Base-by-base conservation (phyloP, 2,888 invertebrate genomes). In the Spicauda simplicius region DNA sequence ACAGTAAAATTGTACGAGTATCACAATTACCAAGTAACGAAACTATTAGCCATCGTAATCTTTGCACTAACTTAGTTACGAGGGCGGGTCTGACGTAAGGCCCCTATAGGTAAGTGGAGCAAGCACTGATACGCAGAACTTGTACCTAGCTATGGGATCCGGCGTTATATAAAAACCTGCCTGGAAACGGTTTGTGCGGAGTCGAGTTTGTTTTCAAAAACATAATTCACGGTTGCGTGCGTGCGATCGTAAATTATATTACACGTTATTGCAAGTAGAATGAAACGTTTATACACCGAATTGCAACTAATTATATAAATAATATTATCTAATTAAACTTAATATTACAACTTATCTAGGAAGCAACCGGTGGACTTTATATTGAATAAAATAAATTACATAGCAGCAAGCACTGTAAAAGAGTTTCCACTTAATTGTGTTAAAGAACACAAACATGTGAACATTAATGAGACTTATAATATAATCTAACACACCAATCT, bases 81-180 rank as follows among this genome's bases (percentile, higher is more conserved):
- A 60, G 60, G 60, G 60, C 60, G 30, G 50, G 12, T 41, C 50
- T 60, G 60, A 60, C 60, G 60, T 60, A 60, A 60, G 8, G 33
- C 33, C 8, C 16, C 56, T 56, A 33, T 60, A 60, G 60, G 60
- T 60, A 60, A 48, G 60, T 60, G 59, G 59, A 59, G 48, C 59
- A 41, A 41, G 59, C 53, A 19, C 41, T 41, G 41, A 19, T 20
- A 53, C 53, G 53, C 54, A 54, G 54, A 54, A 54, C 54, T 20
- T 54, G 54, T 54, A 52, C 19, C 52, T 11, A 18, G 18, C 19
- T 52, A 52, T 52, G 19, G 52, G 52, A 19, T 41, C 41, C 41
- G 41, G 41, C 41, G 41, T 41, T 41, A 41, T 41, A 41, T 41
- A 25, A 41, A 41, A 41, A 41, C 41, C 14, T 14, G 41, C 12